Percentiles rank a stretch among this genome's conserved stretches.
phyloP scores from a whole-genome alignment of 2,113 vertebrate genomes.

The Papio anubis region DNA sequence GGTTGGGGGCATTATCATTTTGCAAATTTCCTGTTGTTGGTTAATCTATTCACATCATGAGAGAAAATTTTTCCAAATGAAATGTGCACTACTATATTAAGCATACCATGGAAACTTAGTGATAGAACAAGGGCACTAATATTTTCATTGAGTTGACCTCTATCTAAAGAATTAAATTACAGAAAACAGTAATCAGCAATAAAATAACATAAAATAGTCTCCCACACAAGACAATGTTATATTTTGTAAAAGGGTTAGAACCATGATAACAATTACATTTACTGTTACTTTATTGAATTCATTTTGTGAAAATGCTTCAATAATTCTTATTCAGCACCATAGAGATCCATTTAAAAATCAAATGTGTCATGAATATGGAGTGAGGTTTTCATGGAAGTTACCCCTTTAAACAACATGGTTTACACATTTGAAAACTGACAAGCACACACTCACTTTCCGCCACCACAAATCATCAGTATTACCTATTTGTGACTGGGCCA shows the following conservation, averaged over 20 bases:
- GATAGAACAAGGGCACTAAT: background rate
- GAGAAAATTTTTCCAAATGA: background rate
- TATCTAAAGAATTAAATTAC: background rate
- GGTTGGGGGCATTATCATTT: background rate
- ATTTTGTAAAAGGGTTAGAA: background rate
- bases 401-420: background rate
- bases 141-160: background rate
- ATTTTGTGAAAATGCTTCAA: conserved; percentile 9
- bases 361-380: background rate
- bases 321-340: background rate
- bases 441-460: background rate
- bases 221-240: background rate
- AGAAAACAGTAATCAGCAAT: conserved; percentile 8
- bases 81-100: background rate
- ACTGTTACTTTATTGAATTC: background rate
- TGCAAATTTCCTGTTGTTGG: background rate
- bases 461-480: conserved; percentile 36
- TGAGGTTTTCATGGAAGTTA: background rate
- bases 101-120: background rate
- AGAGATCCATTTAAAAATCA: background rate
- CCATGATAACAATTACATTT: background rate
- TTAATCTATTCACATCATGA: background rate
- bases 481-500: conserved; percentile 98
- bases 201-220: background rate
- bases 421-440: background rate